Percentiles rank a stretch among this genome's conserved stretches.
These are phyloP conservation scores for Hymenopus coronatus DNA, from an alignment of 2,888 invertebrate species.

Conservation along the genomic window DNA sequence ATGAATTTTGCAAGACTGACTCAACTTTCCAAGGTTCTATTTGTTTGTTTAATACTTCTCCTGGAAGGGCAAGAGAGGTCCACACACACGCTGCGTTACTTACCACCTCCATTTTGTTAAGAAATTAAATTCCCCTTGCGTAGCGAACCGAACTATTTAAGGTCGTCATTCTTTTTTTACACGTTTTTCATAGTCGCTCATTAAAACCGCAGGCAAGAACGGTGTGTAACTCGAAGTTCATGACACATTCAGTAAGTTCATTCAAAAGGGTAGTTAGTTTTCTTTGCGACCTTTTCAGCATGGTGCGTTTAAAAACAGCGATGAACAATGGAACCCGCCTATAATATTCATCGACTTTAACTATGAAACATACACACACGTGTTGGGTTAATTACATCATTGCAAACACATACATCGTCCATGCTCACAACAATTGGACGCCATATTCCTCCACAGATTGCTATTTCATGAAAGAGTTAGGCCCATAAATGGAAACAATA, in stretches of 20 bases:
- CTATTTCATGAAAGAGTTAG: constrained; percentile 26
- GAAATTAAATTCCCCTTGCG: not conserved
- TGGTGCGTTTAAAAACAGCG: not conserved
- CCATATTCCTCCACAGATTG: constrained; percentile 17
- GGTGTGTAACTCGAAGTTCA: not conserved
- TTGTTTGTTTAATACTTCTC: not conserved
- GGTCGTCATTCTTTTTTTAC: not conserved
- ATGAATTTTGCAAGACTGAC: too few relatives aligned
- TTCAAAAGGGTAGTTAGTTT: not conserved
- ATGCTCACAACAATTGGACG: constrained; percentile 1
- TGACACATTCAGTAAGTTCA: not conserved
- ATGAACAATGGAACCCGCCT: not conserved
- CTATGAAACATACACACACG: constrained; percentile 1
- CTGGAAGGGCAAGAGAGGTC: not conserved
- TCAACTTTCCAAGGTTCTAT: too few relatives aligned
- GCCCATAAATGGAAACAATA: constrained; percentile 23
- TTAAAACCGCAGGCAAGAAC: not conserved
- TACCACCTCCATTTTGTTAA: not conserved
- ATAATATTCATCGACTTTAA: constrained; percentile 9
- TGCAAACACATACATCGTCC: not conserved
- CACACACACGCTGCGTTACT: not conserved
- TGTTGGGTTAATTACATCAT: constrained; percentile 24
- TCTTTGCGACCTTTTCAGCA: not conserved
- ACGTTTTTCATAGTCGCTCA: not conserved
- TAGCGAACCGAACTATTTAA: not conserved